A percentile compares a stretch with the other conserved stretches of the same genome.
These are phyloP conservation scores for Boloria selene DNA, from an alignment of 2,888 invertebrate species.

Conservation along the genomic window DNA sequence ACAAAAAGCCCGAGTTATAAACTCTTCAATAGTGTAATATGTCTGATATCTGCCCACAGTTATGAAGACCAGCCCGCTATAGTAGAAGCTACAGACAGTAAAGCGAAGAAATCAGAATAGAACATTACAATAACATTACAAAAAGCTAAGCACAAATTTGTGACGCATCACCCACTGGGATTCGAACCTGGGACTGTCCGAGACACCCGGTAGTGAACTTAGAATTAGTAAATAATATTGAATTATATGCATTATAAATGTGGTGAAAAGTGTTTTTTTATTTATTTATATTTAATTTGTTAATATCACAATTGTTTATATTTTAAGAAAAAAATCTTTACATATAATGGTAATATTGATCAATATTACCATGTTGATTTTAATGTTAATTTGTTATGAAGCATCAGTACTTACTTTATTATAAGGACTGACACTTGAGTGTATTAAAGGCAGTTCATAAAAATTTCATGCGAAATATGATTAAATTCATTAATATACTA, in stretches of 20 bases:
- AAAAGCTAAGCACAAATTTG: constrained; percentile 42
- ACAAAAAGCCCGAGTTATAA: too few relatives aligned
- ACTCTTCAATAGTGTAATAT: too few relatives aligned
- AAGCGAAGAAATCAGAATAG: constrained; percentile 70
- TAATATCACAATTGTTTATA: not conserved
- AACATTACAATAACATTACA: constrained; percentile 31
- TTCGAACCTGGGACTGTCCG: constrained; percentile 7
- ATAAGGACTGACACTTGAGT: too few relatives aligned
- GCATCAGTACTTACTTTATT: too few relatives aligned
- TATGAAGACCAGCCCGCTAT: constrained; percentile 74
- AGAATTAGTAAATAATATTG: constrained; percentile 1
- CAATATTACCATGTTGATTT: too few relatives aligned
- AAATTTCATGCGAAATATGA: too few relatives aligned
- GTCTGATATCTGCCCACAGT: constrained; percentile 45
- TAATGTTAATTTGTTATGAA: not conserved
- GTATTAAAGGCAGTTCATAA: too few relatives aligned
- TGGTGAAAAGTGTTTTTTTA: not conserved
- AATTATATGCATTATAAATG: constrained; percentile 9
- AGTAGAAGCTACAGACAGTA: constrained; percentile 50
- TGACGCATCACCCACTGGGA: constrained; percentile 41
- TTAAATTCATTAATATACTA: too few relatives aligned
- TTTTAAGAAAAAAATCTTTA: too few relatives aligned
- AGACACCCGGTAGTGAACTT: not conserved
- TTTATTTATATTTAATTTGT: too few relatives aligned
- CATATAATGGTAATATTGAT: too few relatives aligned